Percentiles rank a stretch among this genome's conserved stretches.
Conservation (phyloP, 2,888 invertebrate species). For the Tetrapedia diversipes region DNA sequence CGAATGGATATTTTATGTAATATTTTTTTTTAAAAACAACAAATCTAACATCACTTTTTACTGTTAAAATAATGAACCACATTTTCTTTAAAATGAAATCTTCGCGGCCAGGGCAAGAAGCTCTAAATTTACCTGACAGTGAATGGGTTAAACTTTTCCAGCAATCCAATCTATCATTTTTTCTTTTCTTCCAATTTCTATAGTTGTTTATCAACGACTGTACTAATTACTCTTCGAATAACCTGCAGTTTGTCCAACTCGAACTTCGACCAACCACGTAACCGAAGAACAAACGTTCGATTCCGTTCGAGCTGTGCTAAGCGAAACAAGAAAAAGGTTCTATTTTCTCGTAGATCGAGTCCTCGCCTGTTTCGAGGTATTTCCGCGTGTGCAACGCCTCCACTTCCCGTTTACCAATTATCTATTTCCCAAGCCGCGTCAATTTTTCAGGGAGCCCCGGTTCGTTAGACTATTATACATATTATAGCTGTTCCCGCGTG, state of each 20-base stretch:
- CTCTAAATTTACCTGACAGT: too few relatives aligned
- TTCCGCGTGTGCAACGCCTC: conserved; percentile 16
- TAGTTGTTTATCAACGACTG: too few relatives aligned
- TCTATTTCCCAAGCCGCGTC: conserved; percentile 33
- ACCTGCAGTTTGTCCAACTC: neutral
- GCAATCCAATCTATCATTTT: too few relatives aligned
- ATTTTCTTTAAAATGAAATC: too few relatives aligned
- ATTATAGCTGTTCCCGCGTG: conserved; percentile 2
- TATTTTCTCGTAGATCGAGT: conserved; percentile 28
- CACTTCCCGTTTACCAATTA: neutral
- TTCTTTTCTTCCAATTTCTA: too few relatives aligned
- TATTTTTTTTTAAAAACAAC: too few relatives aligned
- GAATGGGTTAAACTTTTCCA: too few relatives aligned
- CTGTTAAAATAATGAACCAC: too few relatives aligned
- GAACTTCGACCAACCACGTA: neutral
- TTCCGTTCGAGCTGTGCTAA: conserved; percentile 1
- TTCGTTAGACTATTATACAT: neutral
- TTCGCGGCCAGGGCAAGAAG: too few relatives aligned
- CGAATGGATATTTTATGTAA: too few relatives aligned
- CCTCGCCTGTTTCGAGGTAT: conserved; percentile 19
- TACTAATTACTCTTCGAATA: too few relatives aligned
- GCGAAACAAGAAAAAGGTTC: neutral
- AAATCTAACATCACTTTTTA: too few relatives aligned
- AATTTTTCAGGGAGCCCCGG: conserved; percentile 40
- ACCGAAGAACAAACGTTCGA: conserved; percentile 7